phyloP scores from a whole-genome alignment of 2,113 vertebrate genomes.

The Hipposideros armiger region DNA sequence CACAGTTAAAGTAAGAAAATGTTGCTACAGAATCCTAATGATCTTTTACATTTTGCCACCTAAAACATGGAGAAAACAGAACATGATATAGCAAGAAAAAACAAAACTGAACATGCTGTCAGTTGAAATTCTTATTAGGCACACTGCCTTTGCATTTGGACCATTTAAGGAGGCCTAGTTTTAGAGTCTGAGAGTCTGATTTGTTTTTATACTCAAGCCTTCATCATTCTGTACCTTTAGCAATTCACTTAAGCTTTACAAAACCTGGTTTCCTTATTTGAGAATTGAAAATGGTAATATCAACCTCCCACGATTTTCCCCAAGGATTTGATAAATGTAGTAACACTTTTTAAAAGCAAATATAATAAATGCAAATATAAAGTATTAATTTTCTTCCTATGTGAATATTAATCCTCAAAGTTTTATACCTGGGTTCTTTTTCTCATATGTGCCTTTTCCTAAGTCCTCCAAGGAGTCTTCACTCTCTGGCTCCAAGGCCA shows the following conservation, averaged over 20 bases:
- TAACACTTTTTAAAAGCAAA: neutral
- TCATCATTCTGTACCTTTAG: neutral
- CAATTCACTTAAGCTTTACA: neutral
- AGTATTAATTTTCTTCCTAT: neutral
- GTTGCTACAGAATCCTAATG: neutral
- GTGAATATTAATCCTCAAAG: neutral
- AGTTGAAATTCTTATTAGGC: fast-evolving
- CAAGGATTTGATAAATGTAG: constrained; percentile 10
- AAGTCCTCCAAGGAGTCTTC: neutral
- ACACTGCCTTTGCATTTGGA: neutral
- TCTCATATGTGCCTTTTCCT: neutral
- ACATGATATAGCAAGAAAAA: neutral
- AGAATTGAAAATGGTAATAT: constrained; percentile 10
- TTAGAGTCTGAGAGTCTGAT: neutral
- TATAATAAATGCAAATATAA: neutral
- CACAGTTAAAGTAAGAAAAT: neutral
- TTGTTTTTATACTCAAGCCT: neutral
- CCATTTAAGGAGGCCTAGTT: neutral
- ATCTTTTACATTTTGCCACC: neutral
- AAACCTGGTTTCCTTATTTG: constrained; percentile 6
- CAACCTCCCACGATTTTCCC: neutral
- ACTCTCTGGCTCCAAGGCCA: neutral
- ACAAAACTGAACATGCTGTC: neutral
- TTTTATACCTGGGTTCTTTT: neutral
- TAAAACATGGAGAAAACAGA: neutral